Base-by-base conservation (phyloP, 2,888 invertebrate species). In the Callyntrura sp. region DNA sequence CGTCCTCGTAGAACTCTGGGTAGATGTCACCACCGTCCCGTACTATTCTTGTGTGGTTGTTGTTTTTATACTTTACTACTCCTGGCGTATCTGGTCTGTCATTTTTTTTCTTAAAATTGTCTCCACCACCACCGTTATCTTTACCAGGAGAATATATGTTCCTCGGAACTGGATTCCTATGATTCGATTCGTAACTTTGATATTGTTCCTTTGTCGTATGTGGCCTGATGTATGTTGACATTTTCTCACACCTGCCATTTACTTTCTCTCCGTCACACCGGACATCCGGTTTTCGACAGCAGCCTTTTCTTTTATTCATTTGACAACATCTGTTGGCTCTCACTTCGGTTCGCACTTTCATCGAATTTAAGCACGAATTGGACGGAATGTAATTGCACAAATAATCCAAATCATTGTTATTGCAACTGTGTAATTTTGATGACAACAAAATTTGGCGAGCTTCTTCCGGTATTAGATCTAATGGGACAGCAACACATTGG, bases 401-500 rank as follows among this genome's bases (percentile, higher is more conserved):
- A 23, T 11, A 51, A 48, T 65, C 65, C 65, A 65, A 25, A 11
- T 65, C 28, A 65, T 76, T 48, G 23, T 45, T 48, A 25, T 76
- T 76, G 23, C 76, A 76, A 51, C 76, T 76, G 51, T 76, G 76
- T 48, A 25, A 48, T 51, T 76, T 76, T 23, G 25, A 45, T 8
- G 51, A 14, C 9, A 48, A 14, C 14, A 14, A 14, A n/a, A 76
- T 76, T 48, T 51, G 3, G 3, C 76, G 45, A 25, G 48, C 81
- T 14, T 81, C 81, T 43, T 81, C 81, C 14, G 81, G 81, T 28
- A 60, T 81, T 60, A 60, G 81, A 60, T 60, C 81, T 81, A n/a
- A n/a, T n/a, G n/a, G 81, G 81, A 81, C 81, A 55, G 55, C 55
- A 45, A 11, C 6, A 45, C 45, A 45, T 45, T 11, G 6, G 6